Conservation (phyloP, 2,113 vertebrate species). For the Scophthalmus maximus region DNA sequence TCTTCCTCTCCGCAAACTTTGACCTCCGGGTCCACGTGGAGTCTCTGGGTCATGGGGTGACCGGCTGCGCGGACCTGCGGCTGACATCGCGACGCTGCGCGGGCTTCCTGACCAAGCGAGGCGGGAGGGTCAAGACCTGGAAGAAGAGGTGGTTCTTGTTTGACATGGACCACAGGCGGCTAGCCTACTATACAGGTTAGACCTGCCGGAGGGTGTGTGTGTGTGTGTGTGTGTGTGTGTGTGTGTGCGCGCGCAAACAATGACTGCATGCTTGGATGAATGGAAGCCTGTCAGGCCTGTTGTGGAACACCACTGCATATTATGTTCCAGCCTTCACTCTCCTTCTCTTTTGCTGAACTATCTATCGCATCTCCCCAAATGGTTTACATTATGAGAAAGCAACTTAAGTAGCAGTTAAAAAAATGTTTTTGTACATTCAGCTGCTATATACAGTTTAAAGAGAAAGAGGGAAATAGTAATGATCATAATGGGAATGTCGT, state of each 20-base stretch:
- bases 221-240: too few relatives aligned
- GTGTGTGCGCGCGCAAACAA: background rate
- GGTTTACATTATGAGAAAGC: background rate
- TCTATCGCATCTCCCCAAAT: background rate
- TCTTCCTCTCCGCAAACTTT: conserved; percentile 80
- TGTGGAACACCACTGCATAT: too few relatives aligned
- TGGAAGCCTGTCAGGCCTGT: too few relatives aligned
- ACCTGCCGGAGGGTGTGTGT: conserved; percentile 9
- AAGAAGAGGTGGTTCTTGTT: conserved; percentile 93
- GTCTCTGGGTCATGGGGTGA: conserved; percentile 86
- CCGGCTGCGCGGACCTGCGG: conserved; percentile 82
- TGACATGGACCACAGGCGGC: conserved; percentile 86
- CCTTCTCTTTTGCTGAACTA: accelerated
- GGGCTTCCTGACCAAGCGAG: conserved; percentile 90
- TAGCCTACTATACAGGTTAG: conserved; percentile 90
- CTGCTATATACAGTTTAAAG: background rate
- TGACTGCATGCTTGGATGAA: conserved; percentile 31
- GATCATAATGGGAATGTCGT: too few relatives aligned
- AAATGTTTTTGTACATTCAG: too few relatives aligned
- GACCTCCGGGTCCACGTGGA: conserved; percentile 90
- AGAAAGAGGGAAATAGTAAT: background rate
- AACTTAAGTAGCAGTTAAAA: too few relatives aligned
- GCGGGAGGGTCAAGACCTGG: conserved; percentile 93
- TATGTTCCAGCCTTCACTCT: background rate
- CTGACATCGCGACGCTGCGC: conserved; percentile 84